Evolutionary conservation across 2,113 vertebrate genomes (phyloP).

Genomic region (Gymnarchus niloticus): DNA sequence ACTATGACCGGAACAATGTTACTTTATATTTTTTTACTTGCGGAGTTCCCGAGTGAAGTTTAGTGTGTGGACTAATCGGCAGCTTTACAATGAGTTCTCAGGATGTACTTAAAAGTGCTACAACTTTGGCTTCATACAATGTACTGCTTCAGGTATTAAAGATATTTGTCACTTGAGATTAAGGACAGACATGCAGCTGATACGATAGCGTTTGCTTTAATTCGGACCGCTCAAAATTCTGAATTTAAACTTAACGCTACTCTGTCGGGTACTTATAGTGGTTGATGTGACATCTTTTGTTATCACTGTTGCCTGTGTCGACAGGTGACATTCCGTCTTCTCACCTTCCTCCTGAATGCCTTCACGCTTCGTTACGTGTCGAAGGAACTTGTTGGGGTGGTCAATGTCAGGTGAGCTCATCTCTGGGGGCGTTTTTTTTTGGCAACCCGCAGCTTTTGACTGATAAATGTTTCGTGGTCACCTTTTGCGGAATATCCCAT

Average conservation of each 20-base stretch:
- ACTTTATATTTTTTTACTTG: neutral
- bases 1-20: neutral
- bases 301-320: conserved; percentile 27
- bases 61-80: neutral
- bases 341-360: conserved; percentile 86
- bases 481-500: neutral
- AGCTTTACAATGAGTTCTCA: conserved; percentile 56
- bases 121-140: conserved; percentile 63
- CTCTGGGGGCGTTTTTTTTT: neutral
- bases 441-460: no score
- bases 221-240: no score
- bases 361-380: conserved; percentile 91
- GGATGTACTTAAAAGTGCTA: conserved; percentile 56
- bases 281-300: neutral
- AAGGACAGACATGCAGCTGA: no score
- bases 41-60: neutral
- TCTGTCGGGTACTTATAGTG: neutral
- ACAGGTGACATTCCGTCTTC: conserved; percentile 81
- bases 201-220: neutral
- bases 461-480: no score
- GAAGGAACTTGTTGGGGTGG: conserved; percentile 83
- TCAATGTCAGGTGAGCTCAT: conserved; percentile 80
- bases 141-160: conserved; percentile 60
- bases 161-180: no score
- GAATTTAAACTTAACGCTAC: no score